Evolutionary conservation across 2,113 vertebrate genomes (phyloP).

Genomic region (Mesembrinibis cayennensis): DNA sequence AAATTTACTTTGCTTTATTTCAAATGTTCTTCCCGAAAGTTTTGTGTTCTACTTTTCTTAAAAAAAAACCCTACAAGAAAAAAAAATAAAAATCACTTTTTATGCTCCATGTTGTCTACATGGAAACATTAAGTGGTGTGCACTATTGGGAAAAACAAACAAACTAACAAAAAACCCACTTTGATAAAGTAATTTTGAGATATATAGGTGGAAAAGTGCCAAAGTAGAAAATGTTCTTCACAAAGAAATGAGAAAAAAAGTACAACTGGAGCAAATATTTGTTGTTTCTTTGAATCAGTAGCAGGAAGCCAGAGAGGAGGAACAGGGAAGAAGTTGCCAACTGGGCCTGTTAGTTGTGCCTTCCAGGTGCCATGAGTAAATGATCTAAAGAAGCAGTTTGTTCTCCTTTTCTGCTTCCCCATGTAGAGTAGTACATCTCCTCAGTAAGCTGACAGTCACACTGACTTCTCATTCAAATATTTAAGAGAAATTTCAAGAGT

Average conservation of each 20-base stretch:
- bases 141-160: not conserved
- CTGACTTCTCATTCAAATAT: not conserved
- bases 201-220: not conserved
- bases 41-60: not conserved
- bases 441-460: not conserved
- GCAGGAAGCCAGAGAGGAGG: not conserved
- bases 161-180: not conserved
- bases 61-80: not conserved
- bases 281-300: not conserved
- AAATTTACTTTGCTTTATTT: not conserved
- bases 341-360: not conserved
- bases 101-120: not conserved
- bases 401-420: not conserved
- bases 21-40: not conserved
- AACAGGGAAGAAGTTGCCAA: not conserved
- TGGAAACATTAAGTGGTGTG: not conserved
- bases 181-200: not conserved
- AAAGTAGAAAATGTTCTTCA: not conserved
- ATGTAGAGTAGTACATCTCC: not conserved
- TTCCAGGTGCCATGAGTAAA: accelerated
- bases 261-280: not conserved
- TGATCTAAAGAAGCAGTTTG: not conserved
- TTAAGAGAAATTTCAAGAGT: not conserved
- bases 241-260: not conserved
- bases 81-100: not conserved